phyloP scores from a whole-genome alignment of 2,113 vertebrate genomes.

The Vulpes lagopus region DNA sequence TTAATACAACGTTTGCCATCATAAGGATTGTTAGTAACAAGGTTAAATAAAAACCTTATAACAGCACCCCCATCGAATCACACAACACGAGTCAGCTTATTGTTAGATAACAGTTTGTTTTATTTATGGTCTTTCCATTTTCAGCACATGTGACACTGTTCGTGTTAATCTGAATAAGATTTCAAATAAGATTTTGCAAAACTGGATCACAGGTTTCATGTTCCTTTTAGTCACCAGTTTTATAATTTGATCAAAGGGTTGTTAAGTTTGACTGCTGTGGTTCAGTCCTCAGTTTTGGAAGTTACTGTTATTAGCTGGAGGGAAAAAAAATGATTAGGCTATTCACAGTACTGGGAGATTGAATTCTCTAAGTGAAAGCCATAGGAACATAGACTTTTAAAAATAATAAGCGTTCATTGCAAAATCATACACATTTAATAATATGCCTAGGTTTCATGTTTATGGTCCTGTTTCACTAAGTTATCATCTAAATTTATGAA shows the following conservation, averaged over 20 bases:
- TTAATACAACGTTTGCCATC: constrained; percentile 47
- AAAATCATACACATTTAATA: constrained; percentile 74
- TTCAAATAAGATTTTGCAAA: neutral
- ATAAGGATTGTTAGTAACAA: constrained; percentile 14
- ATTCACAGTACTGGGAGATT: constrained; percentile 46
- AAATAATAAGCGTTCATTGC: constrained; percentile 74
- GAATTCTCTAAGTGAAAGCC: constrained; percentile 69
- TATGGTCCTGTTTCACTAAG: constrained; percentile 73
- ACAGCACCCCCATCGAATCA: neutral
- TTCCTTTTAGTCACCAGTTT: constrained; percentile 7
- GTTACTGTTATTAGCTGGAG: constrained; percentile 61
- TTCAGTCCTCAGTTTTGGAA: constrained; percentile 53
- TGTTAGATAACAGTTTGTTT: neutral
- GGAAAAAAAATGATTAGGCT: constrained; percentile 48
- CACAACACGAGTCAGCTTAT: neutral
- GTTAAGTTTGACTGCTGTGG: neutral
- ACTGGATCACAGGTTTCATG: neutral
- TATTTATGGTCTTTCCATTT: constrained; percentile 7
- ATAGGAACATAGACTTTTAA: constrained; percentile 69
- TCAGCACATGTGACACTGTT: neutral
- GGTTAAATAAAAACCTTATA: constrained; percentile 21
- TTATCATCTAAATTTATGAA: constrained; percentile 72
- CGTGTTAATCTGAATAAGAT: neutral
- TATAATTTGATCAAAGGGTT: neutral
- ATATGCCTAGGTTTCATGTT: constrained; percentile 73